Evolutionary conservation across 2,113 vertebrate genomes (phyloP), one percentile per base, ranked within the genome.

Genomic region (Ranitomeya imitator): DNA sequence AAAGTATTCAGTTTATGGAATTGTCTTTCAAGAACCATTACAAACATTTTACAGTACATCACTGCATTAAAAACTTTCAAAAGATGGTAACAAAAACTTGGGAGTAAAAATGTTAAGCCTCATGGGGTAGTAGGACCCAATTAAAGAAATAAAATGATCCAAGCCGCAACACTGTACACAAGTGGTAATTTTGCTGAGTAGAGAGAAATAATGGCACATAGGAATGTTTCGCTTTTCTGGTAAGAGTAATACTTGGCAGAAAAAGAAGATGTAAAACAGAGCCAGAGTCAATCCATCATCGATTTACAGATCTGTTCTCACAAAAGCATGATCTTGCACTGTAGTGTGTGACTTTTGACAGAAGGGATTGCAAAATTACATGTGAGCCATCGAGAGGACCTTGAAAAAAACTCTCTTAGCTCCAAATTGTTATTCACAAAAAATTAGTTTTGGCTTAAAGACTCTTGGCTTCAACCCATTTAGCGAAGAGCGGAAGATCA

Each of bases 211-310:
- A 87, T 76, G 57, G 67, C 57, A 88, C 60, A 87, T 45, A 81
- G 55, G 79, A 69, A 88, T 63, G 67, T 52, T 74, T 21, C 45
- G 26, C 61, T 88, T 7, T 67, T 54, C 16, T 79, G 52, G 23
- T 23, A 55, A 86, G 45, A 79, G 76, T 55, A 86, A 86, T 79
- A 63, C 57, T 76, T 88, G 86, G 86, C 86, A 83, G 67, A 88
- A 83, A 83, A n/a, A 73, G 1, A 79, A 88, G 86, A 88, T 83
- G 69, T 57, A 57, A 19, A 37, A 54, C 51, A 71, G 63, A 80
- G 77, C 86, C 86, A 87, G 77, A 80, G 60, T 11, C 79, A 83
- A 83, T 88, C 69, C 37, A 88, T 88, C 86, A 88, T 88, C 86
- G 63, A 79, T 86, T 52, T 55, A 79, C 54, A 82, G 23, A 88